Base-by-base conservation (phyloP, 2,797 vertebrate genomes). In the Threskiornis aethiopicus region DNA sequence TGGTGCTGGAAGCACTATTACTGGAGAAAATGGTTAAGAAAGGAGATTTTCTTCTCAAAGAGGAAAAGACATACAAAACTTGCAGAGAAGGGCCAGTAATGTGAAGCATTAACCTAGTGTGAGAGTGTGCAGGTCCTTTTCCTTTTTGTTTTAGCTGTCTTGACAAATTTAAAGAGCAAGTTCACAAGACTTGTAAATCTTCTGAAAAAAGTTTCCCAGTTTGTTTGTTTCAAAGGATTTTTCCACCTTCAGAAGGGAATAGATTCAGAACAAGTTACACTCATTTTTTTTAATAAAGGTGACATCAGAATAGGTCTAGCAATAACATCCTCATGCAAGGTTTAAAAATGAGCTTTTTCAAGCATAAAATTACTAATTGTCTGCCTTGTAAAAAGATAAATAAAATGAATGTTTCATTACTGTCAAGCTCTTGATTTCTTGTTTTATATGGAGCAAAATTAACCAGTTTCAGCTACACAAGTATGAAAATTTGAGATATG, bases 331-430 rank as follows among this genome's bases (percentile, higher is more conserved):
- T 87, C 95, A 87, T 78, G 66, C 92, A 96, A 97, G 70, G 91
- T 96, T 98, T 98, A 95, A 98, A 98, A 98, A 96, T n/a, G 93
- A 97, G 91, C 51, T 97, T 98, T 97, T 97, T 97, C 97, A 97
- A 97, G 96, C 97, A 92, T 98, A 98, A 98, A 97, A 98, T 98
- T 98, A 97, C 97, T 98, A 98, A 98, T 97, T 98, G 97, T 97
- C 97, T 98, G 97, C 91, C 96, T 98, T 98, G 97, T 97, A 97
- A 97, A 97, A 97, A 97, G 96, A 98, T 98, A 98, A 98, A 98
- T 97, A 97, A 97, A 98, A 98, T 90, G 84, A 98, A 98, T 97
- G 96, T 95, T 97, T 97, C 97, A 97, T 97, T 98, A 97, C 95
- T 97, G 95, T 97, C 97, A 97, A 90, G 81, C 81, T 97, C 86